phyloP scores from a whole-genome alignment of 1,140 invertebrate species.

The Caenorhabditis tropicalis region DNA sequence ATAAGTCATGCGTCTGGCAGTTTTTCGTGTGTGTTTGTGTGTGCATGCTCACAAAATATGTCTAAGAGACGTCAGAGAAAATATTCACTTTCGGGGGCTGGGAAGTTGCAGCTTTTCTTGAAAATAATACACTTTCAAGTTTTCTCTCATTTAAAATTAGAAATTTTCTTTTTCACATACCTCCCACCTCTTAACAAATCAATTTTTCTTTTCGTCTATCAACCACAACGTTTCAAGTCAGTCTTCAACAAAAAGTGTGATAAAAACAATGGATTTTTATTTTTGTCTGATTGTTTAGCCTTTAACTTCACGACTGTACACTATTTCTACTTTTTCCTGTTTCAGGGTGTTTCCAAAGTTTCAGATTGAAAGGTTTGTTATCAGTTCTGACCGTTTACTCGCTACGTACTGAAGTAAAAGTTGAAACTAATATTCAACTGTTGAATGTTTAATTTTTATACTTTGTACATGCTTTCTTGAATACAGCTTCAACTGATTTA shows the following conservation, averaged over 20 bases:
- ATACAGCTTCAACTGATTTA: no score
- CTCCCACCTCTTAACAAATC: background rate
- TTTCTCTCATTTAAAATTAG: no score
- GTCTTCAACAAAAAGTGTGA: slow-evolving; percentile 26
- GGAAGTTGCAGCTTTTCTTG: background rate
- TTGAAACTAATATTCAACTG: background rate
- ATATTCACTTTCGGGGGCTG: slow-evolving; percentile 9
- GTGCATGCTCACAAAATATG: background rate
- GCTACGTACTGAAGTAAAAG: background rate
- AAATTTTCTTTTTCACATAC: background rate
- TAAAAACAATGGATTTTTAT: background rate
- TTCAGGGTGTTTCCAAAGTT: background rate
- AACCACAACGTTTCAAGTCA: background rate
- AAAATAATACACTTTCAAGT: background rate
- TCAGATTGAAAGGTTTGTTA: background rate
- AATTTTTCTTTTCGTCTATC: background rate
- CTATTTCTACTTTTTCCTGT: background rate
- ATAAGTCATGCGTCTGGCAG: slow-evolving; percentile 32
- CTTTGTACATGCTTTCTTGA: background rate
- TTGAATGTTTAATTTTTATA: background rate
- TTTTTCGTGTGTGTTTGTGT: no score
- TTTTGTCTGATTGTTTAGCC: background rate
- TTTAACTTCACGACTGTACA: background rate
- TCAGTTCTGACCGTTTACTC: background rate
- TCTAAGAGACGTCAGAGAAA: slow-evolving; percentile 22